Conservation (phyloP, 1,140 invertebrate species). For the Drosophila auraria region DNA sequence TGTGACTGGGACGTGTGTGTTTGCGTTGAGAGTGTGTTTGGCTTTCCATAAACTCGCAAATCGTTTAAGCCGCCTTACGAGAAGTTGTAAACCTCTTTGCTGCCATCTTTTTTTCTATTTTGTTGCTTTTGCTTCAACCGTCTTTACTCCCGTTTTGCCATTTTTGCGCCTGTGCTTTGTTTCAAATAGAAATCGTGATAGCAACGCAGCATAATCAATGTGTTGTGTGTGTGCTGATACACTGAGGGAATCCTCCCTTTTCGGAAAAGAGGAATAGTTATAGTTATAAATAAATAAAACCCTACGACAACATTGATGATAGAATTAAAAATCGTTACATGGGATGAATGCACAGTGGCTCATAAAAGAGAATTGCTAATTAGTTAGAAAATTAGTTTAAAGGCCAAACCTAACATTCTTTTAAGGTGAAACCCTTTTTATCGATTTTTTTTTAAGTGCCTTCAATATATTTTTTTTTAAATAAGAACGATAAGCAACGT, state of each 20-base stretch:
- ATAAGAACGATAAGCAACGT: neutral
- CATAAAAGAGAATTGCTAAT: too few species aligned
- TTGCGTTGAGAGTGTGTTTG: conserved; percentile 74
- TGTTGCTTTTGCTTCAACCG: conserved; percentile 11
- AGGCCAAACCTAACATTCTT: too few species aligned
- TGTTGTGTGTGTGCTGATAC: conserved; percentile 14
- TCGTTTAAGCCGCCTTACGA: conserved; percentile 82
- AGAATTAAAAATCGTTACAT: too few species aligned
- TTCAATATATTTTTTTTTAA: too few species aligned
- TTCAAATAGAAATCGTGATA: conserved; percentile 67
- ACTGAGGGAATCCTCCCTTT: conserved; percentile 21
- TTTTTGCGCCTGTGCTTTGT: conserved; percentile 36
- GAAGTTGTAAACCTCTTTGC: conserved; percentile 81
- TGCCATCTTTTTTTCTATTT: conserved; percentile 35
- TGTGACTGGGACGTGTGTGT: conserved; percentile 49
- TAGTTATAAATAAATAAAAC: too few species aligned
- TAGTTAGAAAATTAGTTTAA: too few species aligned
- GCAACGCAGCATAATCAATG: conserved; percentile 67
- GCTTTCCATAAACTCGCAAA: conserved; percentile 82
- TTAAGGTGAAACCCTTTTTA: too few species aligned
- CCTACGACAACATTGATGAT: too few species aligned
- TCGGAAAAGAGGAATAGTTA: neutral
- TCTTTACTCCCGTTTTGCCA: conserved; percentile 16
- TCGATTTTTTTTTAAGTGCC: too few species aligned
- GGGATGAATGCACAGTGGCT: too few species aligned